Evolutionary conservation across 2,888 invertebrate species (phyloP).

Genomic region (Timema cristinae): DNA sequence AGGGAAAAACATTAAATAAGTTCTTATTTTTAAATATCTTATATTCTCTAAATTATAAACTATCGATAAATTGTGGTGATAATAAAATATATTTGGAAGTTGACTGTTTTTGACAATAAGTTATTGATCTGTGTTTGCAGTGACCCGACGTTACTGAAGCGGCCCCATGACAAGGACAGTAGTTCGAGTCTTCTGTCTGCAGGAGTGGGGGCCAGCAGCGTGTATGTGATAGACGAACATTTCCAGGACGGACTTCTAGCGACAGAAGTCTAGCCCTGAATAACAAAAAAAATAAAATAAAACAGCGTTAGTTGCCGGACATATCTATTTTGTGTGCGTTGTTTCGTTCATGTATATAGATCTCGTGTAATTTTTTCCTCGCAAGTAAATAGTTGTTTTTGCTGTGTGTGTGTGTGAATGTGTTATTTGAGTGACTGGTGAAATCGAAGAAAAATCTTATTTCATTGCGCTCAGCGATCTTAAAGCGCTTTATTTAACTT

Average conservation of each 20-base stretch:
- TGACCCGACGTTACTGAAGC: constrained; percentile 66
- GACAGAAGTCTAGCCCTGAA: constrained; percentile 64
- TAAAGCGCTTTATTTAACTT: background rate
- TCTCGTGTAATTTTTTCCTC: background rate
- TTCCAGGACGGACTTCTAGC: constrained; percentile 58
- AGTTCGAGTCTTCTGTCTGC: constrained; percentile 41
- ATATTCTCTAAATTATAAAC: no score
- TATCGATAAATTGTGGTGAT: no score
- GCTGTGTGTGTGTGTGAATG: constrained; percentile 28
- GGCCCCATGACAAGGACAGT: constrained; percentile 59
- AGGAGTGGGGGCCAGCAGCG: constrained; percentile 43
- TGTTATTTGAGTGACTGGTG: constrained; percentile 27
- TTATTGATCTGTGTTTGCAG: constrained; percentile 47
- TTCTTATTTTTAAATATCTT: no score
- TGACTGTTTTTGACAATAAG: no score
- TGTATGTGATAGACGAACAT: constrained; percentile 74
- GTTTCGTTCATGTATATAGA: constrained; percentile 17
- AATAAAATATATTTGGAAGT: no score
- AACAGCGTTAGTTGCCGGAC: background rate
- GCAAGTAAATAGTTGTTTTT: constrained; percentile 9
- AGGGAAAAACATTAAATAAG: no score
- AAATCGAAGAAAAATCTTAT: no score
- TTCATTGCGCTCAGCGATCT: no score
- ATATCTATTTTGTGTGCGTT: constrained; percentile 26
- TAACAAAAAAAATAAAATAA: background rate